Evolutionary conservation across 2,797 vertebrate genomes (phyloP).

Genomic region (Schizothorax lantsangensis): DNA sequence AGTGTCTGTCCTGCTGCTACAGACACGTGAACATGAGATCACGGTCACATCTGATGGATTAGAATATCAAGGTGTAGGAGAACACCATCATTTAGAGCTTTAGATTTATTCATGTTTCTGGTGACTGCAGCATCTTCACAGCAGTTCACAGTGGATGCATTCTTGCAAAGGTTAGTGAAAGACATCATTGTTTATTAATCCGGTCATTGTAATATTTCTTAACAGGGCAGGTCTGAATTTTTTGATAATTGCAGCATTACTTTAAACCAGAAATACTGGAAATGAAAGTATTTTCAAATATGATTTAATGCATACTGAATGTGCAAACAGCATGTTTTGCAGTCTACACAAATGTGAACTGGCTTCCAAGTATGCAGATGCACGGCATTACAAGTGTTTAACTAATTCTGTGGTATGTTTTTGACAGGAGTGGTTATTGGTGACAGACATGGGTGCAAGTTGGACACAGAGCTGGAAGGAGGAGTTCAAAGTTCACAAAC

Average conservation of each 20-base stretch:
- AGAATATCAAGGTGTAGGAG: background rate
- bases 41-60: slow-evolving; percentile 2
- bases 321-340: background rate
- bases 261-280: background rate
- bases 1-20: background rate
- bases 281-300: background rate
- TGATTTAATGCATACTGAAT: background rate
- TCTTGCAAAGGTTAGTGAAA: background rate
- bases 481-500: slow-evolving; percentile 48
- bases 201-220: too few relatives aligned
- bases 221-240: background rate
- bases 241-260: background rate
- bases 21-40: background rate
- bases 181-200: background rate
- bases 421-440: background rate
- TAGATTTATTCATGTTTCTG: background rate
- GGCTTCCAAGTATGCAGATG: background rate
- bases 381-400: background rate
- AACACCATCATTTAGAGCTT: background rate
- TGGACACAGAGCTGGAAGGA: slow-evolving; percentile 50
- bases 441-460: slow-evolving; percentile 37
- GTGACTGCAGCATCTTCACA: background rate
- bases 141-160: background rate
- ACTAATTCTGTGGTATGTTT: background rate
- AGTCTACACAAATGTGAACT: too few relatives aligned